Evolutionary conservation across 2,888 invertebrate genomes (phyloP).

Genomic region (Parthenolecanium corni): DNA sequence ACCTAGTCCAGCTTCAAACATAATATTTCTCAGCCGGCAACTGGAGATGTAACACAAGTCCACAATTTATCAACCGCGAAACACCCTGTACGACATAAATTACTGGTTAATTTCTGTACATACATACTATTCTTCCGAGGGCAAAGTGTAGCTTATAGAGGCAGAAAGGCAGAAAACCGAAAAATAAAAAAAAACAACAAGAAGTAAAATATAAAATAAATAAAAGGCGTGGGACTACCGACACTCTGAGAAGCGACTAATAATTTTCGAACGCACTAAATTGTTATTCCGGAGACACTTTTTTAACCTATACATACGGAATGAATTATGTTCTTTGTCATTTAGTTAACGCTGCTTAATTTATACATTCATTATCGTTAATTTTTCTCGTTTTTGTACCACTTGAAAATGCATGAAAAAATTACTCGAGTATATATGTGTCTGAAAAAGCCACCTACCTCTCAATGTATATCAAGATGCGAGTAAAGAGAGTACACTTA

Average conservation of each 20-base stretch:
- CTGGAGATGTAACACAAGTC: too few relatives aligned
- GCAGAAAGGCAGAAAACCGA: too few relatives aligned
- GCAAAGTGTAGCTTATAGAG: too few relatives aligned
- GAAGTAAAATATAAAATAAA: not conserved
- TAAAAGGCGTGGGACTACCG: constrained; percentile 19
- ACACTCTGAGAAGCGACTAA: constrained; percentile 26
- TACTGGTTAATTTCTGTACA: too few relatives aligned
- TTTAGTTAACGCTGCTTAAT: constrained; percentile 26
- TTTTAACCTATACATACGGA: not conserved
- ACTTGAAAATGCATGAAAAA: too few relatives aligned
- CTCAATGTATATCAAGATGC: not conserved
- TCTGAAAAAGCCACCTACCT: constrained; percentile 21
- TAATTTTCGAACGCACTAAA: constrained; percentile 24
- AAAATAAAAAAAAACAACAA: not conserved
- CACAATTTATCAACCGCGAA: too few relatives aligned
- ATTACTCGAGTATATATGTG: constrained; percentile 4
- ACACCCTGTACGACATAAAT: too few relatives aligned
- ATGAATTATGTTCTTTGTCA: constrained; percentile 28
- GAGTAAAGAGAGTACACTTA: too few relatives aligned
- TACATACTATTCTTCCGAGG: too few relatives aligned
- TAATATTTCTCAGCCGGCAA: too few relatives aligned
- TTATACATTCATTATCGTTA: constrained; percentile 27
- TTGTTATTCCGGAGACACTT: constrained; percentile 23
- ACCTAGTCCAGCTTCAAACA: too few relatives aligned
- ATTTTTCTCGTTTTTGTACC: constrained; percentile 4